Evolutionary conservation across 2,797 vertebrate genomes (phyloP), one percentile per base, ranked within the genome.

Genomic region (Adrianichthys oophorus): DNA sequence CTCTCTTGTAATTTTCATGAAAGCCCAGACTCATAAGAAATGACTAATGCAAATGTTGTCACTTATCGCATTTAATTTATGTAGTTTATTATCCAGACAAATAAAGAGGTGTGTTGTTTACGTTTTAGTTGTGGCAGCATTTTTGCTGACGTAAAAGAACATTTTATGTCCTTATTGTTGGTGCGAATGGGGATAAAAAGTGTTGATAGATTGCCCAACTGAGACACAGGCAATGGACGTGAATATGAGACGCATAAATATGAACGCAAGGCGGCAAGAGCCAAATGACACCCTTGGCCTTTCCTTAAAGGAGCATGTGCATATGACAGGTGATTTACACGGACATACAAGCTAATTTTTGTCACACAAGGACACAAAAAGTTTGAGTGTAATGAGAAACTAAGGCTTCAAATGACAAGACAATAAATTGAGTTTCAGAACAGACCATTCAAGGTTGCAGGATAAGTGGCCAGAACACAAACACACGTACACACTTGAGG

Each of bases 211-310:
- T 96, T 88, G 95, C 79, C 85, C 93, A 91, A 92, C 90, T 65
- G 93, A 96, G 94, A 93, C 94, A 92, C 91, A 92, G 94, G 93
- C 93, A 95, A 93, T 93, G 93, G 87, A 95, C 91, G 91, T 94
- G 94, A 95, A 96, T 95, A 98, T 96, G 95, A 96, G 95, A 94
- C 91, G 92, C 95, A 96, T 98, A 98, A 97, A 97, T 97, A 98
- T 95, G 94, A 94, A 95, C 93, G 93, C 92, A 92, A 87, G 85
- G 82, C 85, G 82, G 82, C 76, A 66, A 70, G 86, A 88, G 87
- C 91, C 77, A 93, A 96, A 96, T 91, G 89, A 92, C 93, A 95
- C 94, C 94, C 94, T 93, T 95, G 95, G 94, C 94, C 95, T 96
- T 91, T 95, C 93, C 92, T 95, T 94, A 95, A 95, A 94, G 93